Conservation (phyloP, 2,888 invertebrate species). For the Troides helena region DNA sequence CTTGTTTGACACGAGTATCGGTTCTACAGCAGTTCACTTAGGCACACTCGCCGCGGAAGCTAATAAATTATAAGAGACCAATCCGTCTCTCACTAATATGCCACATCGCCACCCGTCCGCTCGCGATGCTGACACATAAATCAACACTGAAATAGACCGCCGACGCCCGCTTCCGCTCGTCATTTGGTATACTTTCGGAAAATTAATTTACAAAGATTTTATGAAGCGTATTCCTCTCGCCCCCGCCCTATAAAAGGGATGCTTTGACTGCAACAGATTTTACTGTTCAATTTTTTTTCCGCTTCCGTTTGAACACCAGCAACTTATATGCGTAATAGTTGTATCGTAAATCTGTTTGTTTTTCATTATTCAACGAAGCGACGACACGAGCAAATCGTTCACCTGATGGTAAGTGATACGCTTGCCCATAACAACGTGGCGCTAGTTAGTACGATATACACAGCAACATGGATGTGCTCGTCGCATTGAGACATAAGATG, state of each 20-base stretch:
- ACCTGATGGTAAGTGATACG: no score
- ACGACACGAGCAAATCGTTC: no score
- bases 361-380: no score
- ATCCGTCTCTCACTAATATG: conserved; percentile 64
- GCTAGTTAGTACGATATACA: no score
- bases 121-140: conserved; percentile 62
- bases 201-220: conserved; percentile 55
- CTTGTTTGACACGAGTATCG: conserved; percentile 45
- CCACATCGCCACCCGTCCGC: conserved; percentile 62
- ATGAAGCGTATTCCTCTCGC: conserved; percentile 47
- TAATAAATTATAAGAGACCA: conserved; percentile 62
- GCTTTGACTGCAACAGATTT: conserved; percentile 43
- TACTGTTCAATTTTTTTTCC: conserved; percentile 35
- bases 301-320: no score
- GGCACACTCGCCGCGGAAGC: conserved; percentile 46
- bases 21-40: conserved; percentile 42
- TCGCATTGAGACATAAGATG: no score
- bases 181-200: conserved; percentile 56
- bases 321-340: no score
- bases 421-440: no score
- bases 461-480: no score
- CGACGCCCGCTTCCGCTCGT: conserved; percentile 65
- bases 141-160: conserved; percentile 72
- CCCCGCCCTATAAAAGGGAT: conserved; percentile 45
- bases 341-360: no score